phyloP scores from a whole-genome alignment of 2,113 vertebrate genomes.

The Phoenicopterus ruber region DNA sequence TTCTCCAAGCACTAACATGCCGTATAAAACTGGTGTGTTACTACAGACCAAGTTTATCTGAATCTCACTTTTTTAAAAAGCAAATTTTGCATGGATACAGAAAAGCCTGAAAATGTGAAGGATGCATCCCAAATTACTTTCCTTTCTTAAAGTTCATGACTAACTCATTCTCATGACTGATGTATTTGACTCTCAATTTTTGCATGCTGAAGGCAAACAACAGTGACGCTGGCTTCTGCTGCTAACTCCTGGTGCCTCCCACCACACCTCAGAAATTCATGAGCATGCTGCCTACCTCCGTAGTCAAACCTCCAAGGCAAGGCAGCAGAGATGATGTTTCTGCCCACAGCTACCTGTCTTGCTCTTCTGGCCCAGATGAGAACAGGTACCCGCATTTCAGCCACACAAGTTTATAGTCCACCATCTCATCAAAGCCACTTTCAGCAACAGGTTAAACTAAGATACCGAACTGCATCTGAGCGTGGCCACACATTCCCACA shows the following conservation, averaged over 20 bases:
- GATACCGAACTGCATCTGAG: neutral
- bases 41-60: neutral
- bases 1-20: neutral
- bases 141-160: neutral
- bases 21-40: neutral
- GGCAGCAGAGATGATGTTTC: neutral
- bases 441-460: neutral
- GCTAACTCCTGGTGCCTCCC: neutral
- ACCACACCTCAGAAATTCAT: slow-evolving; percentile 1
- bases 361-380: neutral
- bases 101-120: neutral
- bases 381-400: neutral
- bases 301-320: neutral
- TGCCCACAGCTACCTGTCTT: neutral
- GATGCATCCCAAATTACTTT: neutral
- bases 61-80: neutral
- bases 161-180: neutral
- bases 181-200: neutral
- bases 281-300: neutral
- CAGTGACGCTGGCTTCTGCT: neutral
- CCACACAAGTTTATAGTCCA: neutral
- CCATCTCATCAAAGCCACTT: neutral
- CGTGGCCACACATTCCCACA: neutral
- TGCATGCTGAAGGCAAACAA: neutral
- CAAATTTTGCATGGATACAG: neutral